phyloP scores from a whole-genome alignment of 2,113 vertebrate genomes.

The Pachyramphus minor region DNA sequence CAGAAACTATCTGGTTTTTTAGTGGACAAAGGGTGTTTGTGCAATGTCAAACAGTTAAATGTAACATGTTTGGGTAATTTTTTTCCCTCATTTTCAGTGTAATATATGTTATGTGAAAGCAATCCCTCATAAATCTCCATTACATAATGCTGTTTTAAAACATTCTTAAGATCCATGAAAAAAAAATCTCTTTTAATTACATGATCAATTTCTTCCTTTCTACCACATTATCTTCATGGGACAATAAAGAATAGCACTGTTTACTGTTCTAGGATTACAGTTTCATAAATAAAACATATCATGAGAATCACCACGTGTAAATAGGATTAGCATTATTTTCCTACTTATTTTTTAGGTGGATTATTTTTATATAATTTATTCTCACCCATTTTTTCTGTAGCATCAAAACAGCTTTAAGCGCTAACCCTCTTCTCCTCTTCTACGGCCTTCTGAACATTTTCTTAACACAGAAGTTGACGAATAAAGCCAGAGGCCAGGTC shows the following conservation, averaged over 20 bases:
- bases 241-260: not conserved
- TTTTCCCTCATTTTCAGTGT: not conserved
- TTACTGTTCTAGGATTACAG: not conserved
- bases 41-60: not conserved
- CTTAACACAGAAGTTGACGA: not conserved
- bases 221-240: not conserved
- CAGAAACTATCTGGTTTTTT: not conserved
- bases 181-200: not conserved
- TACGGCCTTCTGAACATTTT: not conserved
- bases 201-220: not conserved
- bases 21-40: not conserved
- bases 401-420: not conserved
- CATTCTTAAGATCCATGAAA: not conserved
- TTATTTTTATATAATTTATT: slow-evolving; percentile 6
- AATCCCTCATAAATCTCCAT: not conserved
- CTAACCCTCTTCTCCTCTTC: not conserved
- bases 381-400: not conserved
- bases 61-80: not conserved
- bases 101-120: not conserved
- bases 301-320: not conserved
- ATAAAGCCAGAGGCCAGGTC: not conserved
- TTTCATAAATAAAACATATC: slow-evolving; percentile 5
- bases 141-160: not conserved
- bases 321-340: slow-evolving; percentile 16
- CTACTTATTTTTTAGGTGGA: not conserved